Base-by-base conservation (phyloP, 2,797 vertebrate species). In the Ceryle rudis region DNA sequence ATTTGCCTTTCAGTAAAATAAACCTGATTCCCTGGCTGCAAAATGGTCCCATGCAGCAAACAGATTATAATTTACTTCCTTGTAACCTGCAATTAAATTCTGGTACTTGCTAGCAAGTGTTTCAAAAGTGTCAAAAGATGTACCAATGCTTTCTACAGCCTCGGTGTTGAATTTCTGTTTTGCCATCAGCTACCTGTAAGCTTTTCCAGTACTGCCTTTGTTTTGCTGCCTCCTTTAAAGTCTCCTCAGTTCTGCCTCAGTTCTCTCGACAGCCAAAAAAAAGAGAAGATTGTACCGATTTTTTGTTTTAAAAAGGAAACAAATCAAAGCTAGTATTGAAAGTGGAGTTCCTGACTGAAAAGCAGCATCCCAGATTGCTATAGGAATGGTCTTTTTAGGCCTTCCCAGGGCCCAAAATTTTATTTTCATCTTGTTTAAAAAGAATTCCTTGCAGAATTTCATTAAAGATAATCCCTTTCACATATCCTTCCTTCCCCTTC, bases 211-310 rank as follows among this genome's bases (percentile, higher is more conserved):
- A 16, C 3, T 67, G 33, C 25, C 35, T 71, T 47, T 0, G 0
- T 8, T 81, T 31, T 78, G 52, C 49, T 90, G 70, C 80, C 47
- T 78, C 65, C 41, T 51, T 75, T 90, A 81, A 82, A 87, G 35
- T 6, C 7, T 17, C 21, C 72, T 88, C 47, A 28, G 86, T 81
- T 93, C 83, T 95, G 78, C 81, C 81, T 54, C 77, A 64, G 20
- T 52, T 89, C 66, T 73, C 67, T 41, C 54, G 57, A 46, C 41
- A 75, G 41, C n/a, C 7, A 2, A 82, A 37, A 41, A 41, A 41
- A 41, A 57, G 28, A 69, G 11, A 85, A 61, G 12, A 19, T 9
- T 69, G 69, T 10, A 10, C 19, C 25, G 10, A 22, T 2, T 67
- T 64, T 79, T 52, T 54, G 64, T 35, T 65, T 55, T 37, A 11